Percentiles rank a stretch among this genome's conserved stretches.
Conservation (phyloP, 2,113 vertebrate species). For the Ammospiza caudacuta region DNA sequence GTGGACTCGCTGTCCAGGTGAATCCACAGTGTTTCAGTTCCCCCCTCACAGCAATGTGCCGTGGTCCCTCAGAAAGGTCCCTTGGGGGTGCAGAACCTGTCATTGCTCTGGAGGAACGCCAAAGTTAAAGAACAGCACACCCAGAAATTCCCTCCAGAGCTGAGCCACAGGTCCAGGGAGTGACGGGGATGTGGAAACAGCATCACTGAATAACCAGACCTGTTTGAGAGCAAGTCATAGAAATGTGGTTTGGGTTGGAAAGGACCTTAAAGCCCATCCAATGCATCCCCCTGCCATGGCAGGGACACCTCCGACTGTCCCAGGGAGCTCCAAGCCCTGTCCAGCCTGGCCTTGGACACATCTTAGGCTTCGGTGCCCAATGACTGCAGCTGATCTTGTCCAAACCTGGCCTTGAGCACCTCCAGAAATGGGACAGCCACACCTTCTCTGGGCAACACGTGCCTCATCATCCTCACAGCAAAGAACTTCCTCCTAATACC, state of each 20-base stretch:
- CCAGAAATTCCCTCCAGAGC: not conserved
- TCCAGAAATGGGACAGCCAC: not conserved
- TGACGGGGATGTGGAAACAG: not conserved
- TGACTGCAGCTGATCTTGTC: not conserved
- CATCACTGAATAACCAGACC: not conserved
- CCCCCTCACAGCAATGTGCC: not conserved
- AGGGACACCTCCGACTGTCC: not conserved
- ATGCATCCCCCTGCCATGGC: not conserved
- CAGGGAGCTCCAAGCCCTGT: not conserved
- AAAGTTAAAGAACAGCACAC: not conserved
- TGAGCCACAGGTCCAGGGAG: fast-evolving
- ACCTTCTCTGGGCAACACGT: not conserved
- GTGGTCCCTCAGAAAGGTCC: not conserved
- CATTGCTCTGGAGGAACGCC: not conserved
- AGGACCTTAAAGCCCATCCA: not conserved
- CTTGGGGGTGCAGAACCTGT: too few species aligned
- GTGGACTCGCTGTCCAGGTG: not conserved
- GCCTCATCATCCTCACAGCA: not conserved
- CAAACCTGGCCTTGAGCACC: not conserved
- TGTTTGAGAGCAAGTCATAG: not conserved
- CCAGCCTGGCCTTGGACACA: not conserved
- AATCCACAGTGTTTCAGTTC: not conserved
- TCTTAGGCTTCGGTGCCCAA: fast-evolving
- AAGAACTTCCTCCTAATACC: not conserved
- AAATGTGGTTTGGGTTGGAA: not conserved